Evolutionary conservation across 2,888 invertebrate species (phyloP).

Genomic region (Drosophila tanythrix): DNA sequence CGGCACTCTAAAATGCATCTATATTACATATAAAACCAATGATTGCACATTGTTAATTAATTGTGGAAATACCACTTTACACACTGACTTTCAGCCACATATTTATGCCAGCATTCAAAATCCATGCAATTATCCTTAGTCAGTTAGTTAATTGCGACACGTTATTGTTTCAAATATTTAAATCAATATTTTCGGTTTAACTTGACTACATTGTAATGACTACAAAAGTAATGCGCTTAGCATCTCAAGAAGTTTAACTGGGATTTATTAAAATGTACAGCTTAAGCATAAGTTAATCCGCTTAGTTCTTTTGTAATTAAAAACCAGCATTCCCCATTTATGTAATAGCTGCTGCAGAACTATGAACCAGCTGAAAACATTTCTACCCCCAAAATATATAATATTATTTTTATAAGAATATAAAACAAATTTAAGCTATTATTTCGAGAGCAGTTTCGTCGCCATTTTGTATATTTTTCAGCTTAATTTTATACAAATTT

Average conservation of each 20-base stretch:
- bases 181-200: background rate
- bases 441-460: slow-evolving; percentile 3
- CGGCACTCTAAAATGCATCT: slow-evolving; percentile 22
- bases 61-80: background rate
- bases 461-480: slow-evolving; percentile 57
- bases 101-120: background rate
- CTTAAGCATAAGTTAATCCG: background rate
- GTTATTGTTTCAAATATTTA: background rate
- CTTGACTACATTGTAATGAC: too few species aligned
- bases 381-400: background rate
- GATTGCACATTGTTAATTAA: background rate
- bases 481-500: background rate
- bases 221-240: background rate
- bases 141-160: background rate
- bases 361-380: background rate
- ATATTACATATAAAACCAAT: background rate
- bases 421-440: background rate
- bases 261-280: background rate
- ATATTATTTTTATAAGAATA: background rate
- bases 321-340: background rate
- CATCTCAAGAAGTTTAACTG: background rate
- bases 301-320: background rate
- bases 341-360: background rate
- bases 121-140: background rate
- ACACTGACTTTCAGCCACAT: background rate